A percentile compares a stretch with the other conserved stretches of the same genome.
Conservation (phyloP, 2,797 vertebrate species). For the Oryzias dopingdopingensis region DNA sequence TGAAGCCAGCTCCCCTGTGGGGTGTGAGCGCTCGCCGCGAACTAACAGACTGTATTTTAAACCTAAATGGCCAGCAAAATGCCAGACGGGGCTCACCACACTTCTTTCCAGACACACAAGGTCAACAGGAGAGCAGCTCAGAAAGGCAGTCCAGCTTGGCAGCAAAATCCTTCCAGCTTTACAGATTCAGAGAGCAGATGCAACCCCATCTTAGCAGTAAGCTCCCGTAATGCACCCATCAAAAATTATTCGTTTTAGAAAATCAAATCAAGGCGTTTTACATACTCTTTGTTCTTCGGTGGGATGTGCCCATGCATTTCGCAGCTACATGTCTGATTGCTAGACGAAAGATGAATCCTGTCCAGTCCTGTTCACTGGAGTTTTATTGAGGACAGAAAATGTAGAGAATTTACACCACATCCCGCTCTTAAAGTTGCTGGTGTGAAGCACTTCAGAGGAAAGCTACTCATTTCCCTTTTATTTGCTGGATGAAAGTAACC, state of each 20-base stretch:
- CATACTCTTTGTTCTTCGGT: neutral
- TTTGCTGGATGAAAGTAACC: slow-evolving; percentile 31
- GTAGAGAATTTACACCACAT: slow-evolving; percentile 64
- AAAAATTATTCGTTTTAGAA: slow-evolving; percentile 42
- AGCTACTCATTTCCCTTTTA: slow-evolving; percentile 56
- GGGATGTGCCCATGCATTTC: slow-evolving; percentile 15
- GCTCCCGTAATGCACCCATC: slow-evolving; percentile 34
- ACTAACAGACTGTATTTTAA: slow-evolving; percentile 66
- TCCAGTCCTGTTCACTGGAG: slow-evolving; percentile 50
- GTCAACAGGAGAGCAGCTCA: slow-evolving; percentile 50
- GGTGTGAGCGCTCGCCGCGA: slow-evolving; percentile 47
- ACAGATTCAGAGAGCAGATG: slow-evolving; percentile 47
- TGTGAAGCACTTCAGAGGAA: slow-evolving; percentile 48
- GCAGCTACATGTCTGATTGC: slow-evolving; percentile 41
- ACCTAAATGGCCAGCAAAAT: slow-evolving; percentile 73
- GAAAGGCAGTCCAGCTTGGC: slow-evolving; percentile 34
- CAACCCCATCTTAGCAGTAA: slow-evolving; percentile 35
- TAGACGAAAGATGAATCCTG: slow-evolving; percentile 46
- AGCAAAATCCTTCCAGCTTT: slow-evolving; percentile 16
- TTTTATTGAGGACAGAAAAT: slow-evolving; percentile 57
- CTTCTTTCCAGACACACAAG: slow-evolving; percentile 56
- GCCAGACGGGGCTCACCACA: slow-evolving; percentile 58
- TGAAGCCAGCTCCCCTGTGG: slow-evolving; percentile 45
- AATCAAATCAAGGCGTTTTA: neutral
- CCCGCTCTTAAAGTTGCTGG: slow-evolving; percentile 43